Base-by-base conservation (phyloP, 2,113 vertebrate species). In the Myotis yumanensis region DNA sequence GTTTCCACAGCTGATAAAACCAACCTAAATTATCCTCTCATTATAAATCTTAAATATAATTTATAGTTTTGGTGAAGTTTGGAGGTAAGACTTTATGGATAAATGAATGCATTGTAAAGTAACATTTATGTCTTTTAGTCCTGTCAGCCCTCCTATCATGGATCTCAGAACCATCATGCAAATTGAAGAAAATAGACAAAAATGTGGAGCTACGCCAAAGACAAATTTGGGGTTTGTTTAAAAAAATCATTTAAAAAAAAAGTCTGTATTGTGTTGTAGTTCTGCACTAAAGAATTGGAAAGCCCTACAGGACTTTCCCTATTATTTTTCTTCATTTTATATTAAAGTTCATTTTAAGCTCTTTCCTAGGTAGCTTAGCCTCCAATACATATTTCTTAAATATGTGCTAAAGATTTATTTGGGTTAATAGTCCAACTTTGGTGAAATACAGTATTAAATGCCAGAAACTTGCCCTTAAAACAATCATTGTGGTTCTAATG, bases 81-180 rank as follows among this genome's bases (percentile, higher is more conserved):
- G 72, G 40, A 62, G 30, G n/a, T 93, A 97, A 93, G 66, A 95
- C 82, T 97, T 97, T 88, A 79, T 96, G 95, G 89, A 64, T 96
- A 97, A 97, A 91, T 95, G 82, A 97, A 68, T 96, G 64, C 81
- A 52, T 97, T 95, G 18, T 97, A 96, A 98, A 96, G 75, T 97
- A 90, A 95, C 88, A 96, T 96, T 77, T 62, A 68, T 98, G 96
- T 97, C 90, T 97, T 98, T 97, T 97, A 99, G 99, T 97, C 98
- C 98, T 84, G 95, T 97, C 96, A 98, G 98, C 95, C 98, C 99
- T 97, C 99, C 99, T 95, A 98, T 99, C 83, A 92, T 99, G 98
- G 99, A 99, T 98, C 98, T 99, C 72, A 99, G 99, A 98, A 98
- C 99, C 82, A 99, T 99, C 97, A 99, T 99, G 99, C 99, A 99